Evolutionary conservation across 2,113 vertebrate genomes (phyloP).

Genomic region (Amphilophus citrinellus): DNA sequence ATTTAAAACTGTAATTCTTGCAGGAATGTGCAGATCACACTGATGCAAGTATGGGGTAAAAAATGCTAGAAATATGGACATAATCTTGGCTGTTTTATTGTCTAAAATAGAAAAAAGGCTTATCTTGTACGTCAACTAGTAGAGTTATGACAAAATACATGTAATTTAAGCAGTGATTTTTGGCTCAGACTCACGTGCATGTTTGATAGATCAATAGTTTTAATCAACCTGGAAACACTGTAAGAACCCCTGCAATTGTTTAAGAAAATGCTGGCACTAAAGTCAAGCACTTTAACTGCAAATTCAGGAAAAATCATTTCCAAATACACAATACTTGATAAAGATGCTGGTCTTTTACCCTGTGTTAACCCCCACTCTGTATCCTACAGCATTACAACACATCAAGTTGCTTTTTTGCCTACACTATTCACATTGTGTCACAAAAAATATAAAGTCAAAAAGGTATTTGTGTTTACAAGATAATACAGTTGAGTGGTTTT

Average conservation of each 20-base stretch:
- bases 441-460: slow-evolving; percentile 65
- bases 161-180: slow-evolving; percentile 26
- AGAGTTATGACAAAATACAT: slow-evolving; percentile 60
- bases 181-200: slow-evolving; percentile 40
- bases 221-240: slow-evolving; percentile 31
- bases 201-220: neutral
- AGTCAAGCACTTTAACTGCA: slow-evolving; percentile 42
- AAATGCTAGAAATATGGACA: neutral
- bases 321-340: slow-evolving; percentile 19
- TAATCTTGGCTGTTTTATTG: slow-evolving; percentile 10
- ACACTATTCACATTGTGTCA: slow-evolving; percentile 67
- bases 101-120: slow-evolving; percentile 43
- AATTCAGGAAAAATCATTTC: slow-evolving; percentile 31
- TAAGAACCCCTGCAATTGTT: slow-evolving; percentile 61
- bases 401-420: slow-evolving; percentile 60
- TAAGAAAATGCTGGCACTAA: slow-evolving; percentile 63
- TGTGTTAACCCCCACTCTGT: slow-evolving; percentile 69
- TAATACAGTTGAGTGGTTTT: slow-evolving; percentile 41
- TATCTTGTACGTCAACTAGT: neutral
- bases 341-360: slow-evolving; percentile 73
- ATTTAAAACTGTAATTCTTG: slow-evolving; percentile 36
- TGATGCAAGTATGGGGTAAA: slow-evolving; percentile 11
- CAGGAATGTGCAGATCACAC: slow-evolving; percentile 43
- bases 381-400: slow-evolving; percentile 55
- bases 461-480: slow-evolving; percentile 39